Evolutionary conservation across 1,140 invertebrate species (phyloP).

Genomic region (Riptortus pedestris): DNA sequence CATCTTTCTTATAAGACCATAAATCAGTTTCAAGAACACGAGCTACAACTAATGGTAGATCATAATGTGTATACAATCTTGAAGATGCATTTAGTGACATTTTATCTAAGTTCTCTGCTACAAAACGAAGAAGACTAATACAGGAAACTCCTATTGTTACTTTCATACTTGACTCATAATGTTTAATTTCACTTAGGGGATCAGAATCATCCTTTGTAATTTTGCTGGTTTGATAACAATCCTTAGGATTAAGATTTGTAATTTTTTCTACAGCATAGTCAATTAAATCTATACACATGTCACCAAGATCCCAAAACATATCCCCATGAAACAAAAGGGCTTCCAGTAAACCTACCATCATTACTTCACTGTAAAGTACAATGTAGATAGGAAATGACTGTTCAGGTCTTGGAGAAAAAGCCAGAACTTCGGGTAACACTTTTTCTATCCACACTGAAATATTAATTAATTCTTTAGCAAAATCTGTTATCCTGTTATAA

Average conservation of each 20-base stretch:
- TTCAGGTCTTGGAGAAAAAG: constrained; percentile 48
- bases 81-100: constrained; percentile 51
- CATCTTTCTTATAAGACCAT: constrained; percentile 51
- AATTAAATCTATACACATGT: constrained; percentile 58
- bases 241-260: not conserved
- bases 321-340: constrained; percentile 61
- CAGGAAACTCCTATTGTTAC: constrained; percentile 61
- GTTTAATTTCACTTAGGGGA: constrained; percentile 45
- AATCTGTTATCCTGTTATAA: constrained; percentile 21
- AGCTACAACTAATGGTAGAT: constrained; percentile 58
- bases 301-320: constrained; percentile 54
- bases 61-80: constrained; percentile 53
- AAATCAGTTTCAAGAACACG: constrained; percentile 55
- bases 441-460: constrained; percentile 65
- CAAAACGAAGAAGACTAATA: constrained; percentile 55
- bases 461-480: constrained; percentile 65
- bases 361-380: constrained; percentile 59
- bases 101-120: constrained; percentile 43
- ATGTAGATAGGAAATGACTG: constrained; percentile 63
- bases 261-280: constrained; percentile 44
- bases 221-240: not conserved
- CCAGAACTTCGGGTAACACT: constrained; percentile 57
- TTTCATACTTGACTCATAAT: constrained; percentile 51
- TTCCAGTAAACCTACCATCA: constrained; percentile 57
- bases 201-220: constrained; percentile 38